Percentiles rank a stretch among this genome's conserved stretches.
Conservation (phyloP, 2,888 invertebrate genomes). For the Antheraea yamamai region DNA sequence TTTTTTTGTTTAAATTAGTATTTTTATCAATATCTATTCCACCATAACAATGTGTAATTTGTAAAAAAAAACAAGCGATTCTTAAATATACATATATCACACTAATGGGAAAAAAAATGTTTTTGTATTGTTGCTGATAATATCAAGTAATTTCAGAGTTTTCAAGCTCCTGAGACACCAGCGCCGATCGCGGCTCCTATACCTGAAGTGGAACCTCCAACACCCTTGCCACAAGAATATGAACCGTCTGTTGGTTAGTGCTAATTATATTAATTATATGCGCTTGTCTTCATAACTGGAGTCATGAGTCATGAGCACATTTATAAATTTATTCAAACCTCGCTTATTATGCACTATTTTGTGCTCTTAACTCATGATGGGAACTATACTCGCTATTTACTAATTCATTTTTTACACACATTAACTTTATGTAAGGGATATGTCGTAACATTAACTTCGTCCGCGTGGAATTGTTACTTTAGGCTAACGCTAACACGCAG, state of each 20-base stretch:
- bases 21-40: too few species aligned
- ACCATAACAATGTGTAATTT: too few species aligned
- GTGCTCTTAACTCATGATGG: not conserved
- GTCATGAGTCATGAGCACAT: not conserved
- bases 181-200: constrained; percentile 38
- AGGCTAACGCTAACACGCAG: too few species aligned
- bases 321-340: not conserved
- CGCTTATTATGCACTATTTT: not conserved
- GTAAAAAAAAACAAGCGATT: too few species aligned
- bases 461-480: too few species aligned
- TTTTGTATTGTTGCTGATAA: not conserved
- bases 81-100: not conserved
- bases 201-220: constrained; percentile 70
- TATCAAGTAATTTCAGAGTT: constrained; percentile 34
- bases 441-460: not conserved
- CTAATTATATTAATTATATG: not conserved
- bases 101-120: not conserved
- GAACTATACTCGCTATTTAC: not conserved
- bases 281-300: not conserved
- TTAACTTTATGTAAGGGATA: not conserved
- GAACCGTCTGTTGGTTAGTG: constrained; percentile 75
- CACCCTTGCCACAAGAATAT: constrained; percentile 78
- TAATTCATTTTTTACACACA: not conserved
- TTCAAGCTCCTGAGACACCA: constrained; percentile 67
- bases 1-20: too few species aligned